Conservation (phyloP, 1,140 invertebrate species). For the Brachionus plicatilis region DNA sequence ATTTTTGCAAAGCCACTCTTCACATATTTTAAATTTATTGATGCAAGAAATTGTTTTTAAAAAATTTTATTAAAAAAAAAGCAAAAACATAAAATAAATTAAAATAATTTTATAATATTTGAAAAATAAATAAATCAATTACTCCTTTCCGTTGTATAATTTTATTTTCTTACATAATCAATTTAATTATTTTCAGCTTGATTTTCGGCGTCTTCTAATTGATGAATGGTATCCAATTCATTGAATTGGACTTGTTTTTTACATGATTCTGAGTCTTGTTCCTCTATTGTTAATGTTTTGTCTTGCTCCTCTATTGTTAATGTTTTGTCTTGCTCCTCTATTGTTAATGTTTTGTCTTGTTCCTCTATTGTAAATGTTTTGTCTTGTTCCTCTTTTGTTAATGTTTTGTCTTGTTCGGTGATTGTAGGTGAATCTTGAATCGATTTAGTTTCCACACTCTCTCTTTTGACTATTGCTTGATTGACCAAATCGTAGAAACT, state of each 20-base stretch:
- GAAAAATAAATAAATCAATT: background rate
- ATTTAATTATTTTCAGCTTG: background rate
- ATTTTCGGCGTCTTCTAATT: background rate
- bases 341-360: no score
- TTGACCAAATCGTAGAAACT: constrained; percentile 29
- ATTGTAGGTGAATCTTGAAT: background rate
- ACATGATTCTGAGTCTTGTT: background rate
- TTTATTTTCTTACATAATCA: background rate
- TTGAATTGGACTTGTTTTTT: constrained; percentile 18
- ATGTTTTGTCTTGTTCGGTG: background rate
- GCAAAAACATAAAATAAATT: background rate
- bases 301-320: background rate
- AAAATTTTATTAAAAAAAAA: background rate
- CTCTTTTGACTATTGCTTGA: background rate
- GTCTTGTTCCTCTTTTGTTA: background rate
- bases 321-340: no score
- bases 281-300: background rate
- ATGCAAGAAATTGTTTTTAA: background rate
- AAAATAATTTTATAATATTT: background rate
- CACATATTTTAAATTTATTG: background rate
- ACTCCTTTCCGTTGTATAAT: background rate
- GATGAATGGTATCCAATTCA: constrained; percentile 18
- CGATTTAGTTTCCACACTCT: background rate
- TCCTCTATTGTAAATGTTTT: background rate
- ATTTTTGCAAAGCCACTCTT: background rate